phyloP scores from a whole-genome alignment of 1,140 invertebrate species.

The Magallana gigas region DNA sequence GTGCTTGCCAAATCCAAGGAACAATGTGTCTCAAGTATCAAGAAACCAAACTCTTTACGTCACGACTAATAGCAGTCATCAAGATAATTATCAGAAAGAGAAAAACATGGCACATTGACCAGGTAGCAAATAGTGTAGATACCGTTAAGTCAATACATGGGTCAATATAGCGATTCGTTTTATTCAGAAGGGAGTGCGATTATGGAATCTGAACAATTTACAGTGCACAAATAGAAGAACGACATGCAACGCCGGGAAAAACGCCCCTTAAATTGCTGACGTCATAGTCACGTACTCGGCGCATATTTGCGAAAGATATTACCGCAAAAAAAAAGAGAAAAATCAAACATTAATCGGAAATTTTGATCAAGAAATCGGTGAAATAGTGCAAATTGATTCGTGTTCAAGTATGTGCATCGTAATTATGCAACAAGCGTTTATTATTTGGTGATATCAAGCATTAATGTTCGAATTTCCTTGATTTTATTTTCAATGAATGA shows the following conservation, averaged over 20 bases:
- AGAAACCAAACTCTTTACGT: background rate
- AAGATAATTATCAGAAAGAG: slow-evolving; percentile 1
- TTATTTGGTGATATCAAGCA: background rate
- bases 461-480: background rate
- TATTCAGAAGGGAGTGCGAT: background rate
- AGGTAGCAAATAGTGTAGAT: slow-evolving; percentile 23
- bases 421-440: background rate
- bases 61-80: background rate
- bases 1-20: too few relatives aligned
- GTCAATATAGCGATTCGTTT: slow-evolving; percentile 26
- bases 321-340: background rate
- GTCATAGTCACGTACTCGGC: slow-evolving; percentile 9
- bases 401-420: background rate
- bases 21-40: too few relatives aligned
- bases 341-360: background rate
- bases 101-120: slow-evolving; percentile 15
- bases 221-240: background rate
- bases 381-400: background rate
- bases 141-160: slow-evolving; percentile 2
- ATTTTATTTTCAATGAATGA: too few relatives aligned
- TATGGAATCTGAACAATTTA: slow-evolving; percentile 31
- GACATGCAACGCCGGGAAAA: background rate
- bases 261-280: background rate
- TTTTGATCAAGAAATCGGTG: background rate
- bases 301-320: slow-evolving; percentile 19